phyloP scores from a whole-genome alignment of 2,113 vertebrate species.

The Pluvianellus socialis region DNA sequence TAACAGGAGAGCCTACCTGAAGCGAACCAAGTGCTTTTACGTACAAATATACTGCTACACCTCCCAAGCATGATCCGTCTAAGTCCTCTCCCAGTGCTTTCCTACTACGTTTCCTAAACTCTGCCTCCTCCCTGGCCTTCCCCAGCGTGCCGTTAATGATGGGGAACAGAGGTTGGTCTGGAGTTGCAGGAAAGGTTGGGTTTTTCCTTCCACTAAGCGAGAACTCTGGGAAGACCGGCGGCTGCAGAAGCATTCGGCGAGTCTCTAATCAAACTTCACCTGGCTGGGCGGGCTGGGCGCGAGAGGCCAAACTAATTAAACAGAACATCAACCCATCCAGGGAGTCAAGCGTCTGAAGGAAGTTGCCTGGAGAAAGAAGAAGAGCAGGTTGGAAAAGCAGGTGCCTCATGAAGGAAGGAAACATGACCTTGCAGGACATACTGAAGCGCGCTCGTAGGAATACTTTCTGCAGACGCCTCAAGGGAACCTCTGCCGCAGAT shows the following conservation, averaged over 20 bases:
- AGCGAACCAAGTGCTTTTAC: background rate
- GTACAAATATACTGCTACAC: background rate
- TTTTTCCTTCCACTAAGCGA: background rate
- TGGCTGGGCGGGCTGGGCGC: background rate
- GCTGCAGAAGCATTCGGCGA: background rate
- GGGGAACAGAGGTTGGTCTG: no score
- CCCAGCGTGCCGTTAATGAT: fast-evolving
- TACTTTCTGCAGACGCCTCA: background rate
- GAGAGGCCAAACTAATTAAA: background rate
- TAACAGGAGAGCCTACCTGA: background rate
- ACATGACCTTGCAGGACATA: background rate
- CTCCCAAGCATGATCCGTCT: background rate
- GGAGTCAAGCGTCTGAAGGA: background rate
- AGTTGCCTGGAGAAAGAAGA: background rate
- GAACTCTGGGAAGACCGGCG: background rate
- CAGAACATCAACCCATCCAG: background rate
- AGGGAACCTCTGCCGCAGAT: background rate
- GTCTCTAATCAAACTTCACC: background rate
- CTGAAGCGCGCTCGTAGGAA: background rate
- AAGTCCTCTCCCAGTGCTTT: background rate
- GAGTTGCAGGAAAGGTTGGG: background rate
- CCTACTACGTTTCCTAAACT: background rate
- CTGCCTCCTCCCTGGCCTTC: background rate
- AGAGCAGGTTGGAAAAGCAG: background rate
- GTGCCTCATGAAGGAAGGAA: background rate